Conservation (phyloP, 2,888 invertebrate species). For the Phymatocera aterrima region DNA sequence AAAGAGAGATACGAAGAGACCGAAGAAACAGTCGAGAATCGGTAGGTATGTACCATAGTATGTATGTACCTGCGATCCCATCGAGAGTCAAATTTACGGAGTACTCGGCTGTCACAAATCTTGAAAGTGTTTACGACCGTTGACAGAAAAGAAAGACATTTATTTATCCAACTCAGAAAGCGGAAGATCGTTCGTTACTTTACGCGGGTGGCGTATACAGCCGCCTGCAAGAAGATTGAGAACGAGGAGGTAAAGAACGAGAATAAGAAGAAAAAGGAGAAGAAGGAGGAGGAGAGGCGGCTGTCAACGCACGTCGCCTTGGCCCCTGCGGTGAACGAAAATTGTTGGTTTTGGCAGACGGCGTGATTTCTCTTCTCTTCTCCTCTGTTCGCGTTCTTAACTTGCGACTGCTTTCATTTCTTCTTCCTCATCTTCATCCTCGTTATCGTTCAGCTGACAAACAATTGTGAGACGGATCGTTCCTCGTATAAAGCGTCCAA, state of each 20-base stretch:
- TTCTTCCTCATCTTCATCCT: conserved; percentile 19
- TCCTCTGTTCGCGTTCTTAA: background rate
- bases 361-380: conserved; percentile 8
- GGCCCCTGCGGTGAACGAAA: conserved; percentile 18
- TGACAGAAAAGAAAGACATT: background rate
- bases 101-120: background rate
- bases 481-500: background rate
- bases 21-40: background rate
- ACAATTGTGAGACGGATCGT: conserved; percentile 23
- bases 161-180: conserved; percentile 11
- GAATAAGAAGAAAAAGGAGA: background rate
- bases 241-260: background rate
- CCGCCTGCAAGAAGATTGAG: background rate
- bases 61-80: too few species aligned
- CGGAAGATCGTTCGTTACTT: conserved; percentile 6
- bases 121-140: background rate
- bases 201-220: conserved; percentile 11
- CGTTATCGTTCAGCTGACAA: conserved; percentile 9
- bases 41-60: too few species aligned
- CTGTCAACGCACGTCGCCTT: conserved; percentile 29
- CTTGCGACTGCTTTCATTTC: background rate
- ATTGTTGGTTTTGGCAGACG: conserved; percentile 41
- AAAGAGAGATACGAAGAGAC: background rate
- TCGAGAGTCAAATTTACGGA: background rate
- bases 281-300: conserved; percentile 7